Conservation (phyloP, 2,888 invertebrate genomes). For the Coenonympha glycerion region DNA sequence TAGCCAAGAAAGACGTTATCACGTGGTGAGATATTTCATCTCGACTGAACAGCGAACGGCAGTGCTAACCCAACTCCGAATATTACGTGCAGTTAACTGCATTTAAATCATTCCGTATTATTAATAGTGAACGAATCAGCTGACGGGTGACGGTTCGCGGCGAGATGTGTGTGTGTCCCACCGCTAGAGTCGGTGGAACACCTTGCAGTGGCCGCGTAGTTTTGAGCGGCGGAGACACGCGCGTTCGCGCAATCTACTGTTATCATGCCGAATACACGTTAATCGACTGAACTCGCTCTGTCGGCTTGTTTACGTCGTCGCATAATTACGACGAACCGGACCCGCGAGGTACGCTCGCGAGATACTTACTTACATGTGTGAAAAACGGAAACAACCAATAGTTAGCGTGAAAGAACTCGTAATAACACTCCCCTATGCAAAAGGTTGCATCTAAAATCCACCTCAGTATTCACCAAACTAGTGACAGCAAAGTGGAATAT, state of each 20-base stretch:
- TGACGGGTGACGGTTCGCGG: slow-evolving; percentile 36
- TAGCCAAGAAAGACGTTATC: slow-evolving; percentile 11
- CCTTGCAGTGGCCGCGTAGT: slow-evolving; percentile 27
- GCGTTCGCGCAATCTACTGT: slow-evolving; percentile 24
- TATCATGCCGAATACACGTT: slow-evolving; percentile 39
- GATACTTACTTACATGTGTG: slow-evolving; percentile 4
- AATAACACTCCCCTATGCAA: neutral
- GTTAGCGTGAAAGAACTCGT: neutral
- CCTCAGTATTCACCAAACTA: neutral
- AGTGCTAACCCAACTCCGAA: slow-evolving; percentile 14
- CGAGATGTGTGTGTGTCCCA: too few species aligned
- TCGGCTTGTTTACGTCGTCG: slow-evolving; percentile 47
- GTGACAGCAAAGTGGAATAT: neutral
- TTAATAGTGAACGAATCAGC: slow-evolving; percentile 72
- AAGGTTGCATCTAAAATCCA: too few species aligned
- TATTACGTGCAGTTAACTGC: slow-evolving; percentile 29
- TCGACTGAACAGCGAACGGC: neutral
- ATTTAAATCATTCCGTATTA: slow-evolving; percentile 57
- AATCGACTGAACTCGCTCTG: slow-evolving; percentile 47
- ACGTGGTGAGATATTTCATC: slow-evolving; percentile 17
- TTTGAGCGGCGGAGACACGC: neutral
- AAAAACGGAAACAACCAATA: neutral
- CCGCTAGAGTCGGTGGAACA: slow-evolving; percentile 31
- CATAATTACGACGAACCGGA: slow-evolving; percentile 17
- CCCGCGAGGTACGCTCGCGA: slow-evolving; percentile 6